phyloP scores from a whole-genome alignment of 2,888 invertebrate genomes.

The Athrips mouffetella region DNA sequence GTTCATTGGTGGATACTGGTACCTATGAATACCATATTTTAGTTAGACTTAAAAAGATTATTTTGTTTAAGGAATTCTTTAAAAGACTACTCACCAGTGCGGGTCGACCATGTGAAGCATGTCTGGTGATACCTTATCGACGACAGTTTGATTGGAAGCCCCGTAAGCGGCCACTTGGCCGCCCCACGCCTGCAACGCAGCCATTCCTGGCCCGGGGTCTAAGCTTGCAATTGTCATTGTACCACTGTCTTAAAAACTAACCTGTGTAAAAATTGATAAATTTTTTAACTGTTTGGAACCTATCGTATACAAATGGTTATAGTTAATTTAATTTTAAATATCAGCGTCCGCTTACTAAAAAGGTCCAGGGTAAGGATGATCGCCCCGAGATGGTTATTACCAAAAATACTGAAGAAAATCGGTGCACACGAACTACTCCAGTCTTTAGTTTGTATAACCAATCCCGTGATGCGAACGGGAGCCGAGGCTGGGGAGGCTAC shows the following conservation, averaged over 20 bases:
- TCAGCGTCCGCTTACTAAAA: slow-evolving; percentile 39
- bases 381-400: slow-evolving; percentile 66
- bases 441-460: slow-evolving; percentile 68
- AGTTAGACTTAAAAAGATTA: not conserved
- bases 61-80: not conserved
- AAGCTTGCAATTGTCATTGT: slow-evolving; percentile 62
- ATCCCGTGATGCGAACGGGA: slow-evolving; percentile 56
- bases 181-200: slow-evolving; percentile 71
- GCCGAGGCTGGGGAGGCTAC: slow-evolving; percentile 70
- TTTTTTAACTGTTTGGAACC: not conserved
- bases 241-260: slow-evolving; percentile 31
- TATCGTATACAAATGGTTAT: not conserved
- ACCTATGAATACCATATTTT: slow-evolving; percentile 71
- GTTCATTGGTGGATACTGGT: slow-evolving; percentile 93
- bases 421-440: slow-evolving; percentile 76
- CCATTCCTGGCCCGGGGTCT: slow-evolving; percentile 67
- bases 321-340: too few species aligned
- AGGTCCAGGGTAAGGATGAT: slow-evolving; percentile 40
- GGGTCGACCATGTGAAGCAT: slow-evolving; percentile 87
- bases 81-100: slow-evolving; percentile 80
- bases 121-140: slow-evolving; percentile 87
- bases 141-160: slow-evolving; percentile 86
- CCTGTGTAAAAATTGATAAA: slow-evolving; percentile 29
- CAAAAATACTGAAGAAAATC: slow-evolving; percentile 78
- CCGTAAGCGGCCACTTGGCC: slow-evolving; percentile 70